phyloP scores from a whole-genome alignment of 1,140 invertebrate species.

The Bombyx mandarina region DNA sequence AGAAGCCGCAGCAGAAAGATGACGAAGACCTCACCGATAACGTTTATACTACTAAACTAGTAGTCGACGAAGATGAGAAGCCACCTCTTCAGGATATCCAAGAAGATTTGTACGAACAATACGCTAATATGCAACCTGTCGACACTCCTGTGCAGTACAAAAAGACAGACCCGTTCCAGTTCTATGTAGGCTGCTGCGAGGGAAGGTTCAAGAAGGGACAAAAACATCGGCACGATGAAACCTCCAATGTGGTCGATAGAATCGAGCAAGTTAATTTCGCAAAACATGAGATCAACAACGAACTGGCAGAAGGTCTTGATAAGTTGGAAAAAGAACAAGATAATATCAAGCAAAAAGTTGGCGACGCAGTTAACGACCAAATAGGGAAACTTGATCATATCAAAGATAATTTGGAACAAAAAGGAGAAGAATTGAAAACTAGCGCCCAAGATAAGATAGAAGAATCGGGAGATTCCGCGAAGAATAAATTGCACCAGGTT shows the following conservation, averaged over 20 bases:
- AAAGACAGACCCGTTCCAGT: conserved; percentile 45
- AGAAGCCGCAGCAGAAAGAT: conserved; percentile 46
- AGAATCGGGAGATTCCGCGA: conserved; percentile 22
- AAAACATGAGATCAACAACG: conserved; percentile 42
- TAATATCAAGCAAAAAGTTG: conserved; percentile 35
- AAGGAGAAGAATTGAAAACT: conserved; percentile 31
- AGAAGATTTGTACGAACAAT: conserved; percentile 57
- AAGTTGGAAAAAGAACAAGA: conserved; percentile 47
- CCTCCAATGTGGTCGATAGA: conserved; percentile 48
- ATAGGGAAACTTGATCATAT: conserved; percentile 30
- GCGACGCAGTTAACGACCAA: conserved; percentile 34
- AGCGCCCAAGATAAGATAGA: conserved; percentile 24
- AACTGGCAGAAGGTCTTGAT: conserved; percentile 34
- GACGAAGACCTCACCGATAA: conserved; percentile 47
- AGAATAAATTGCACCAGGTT: conserved; percentile 27
- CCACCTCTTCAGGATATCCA: conserved; percentile 28
- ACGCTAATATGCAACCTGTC: conserved; percentile 59
- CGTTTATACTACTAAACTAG: conserved; percentile 54
- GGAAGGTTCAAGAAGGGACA: conserved; percentile 42
- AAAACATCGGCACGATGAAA: conserved; percentile 59
- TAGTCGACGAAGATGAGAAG: conserved; percentile 53
- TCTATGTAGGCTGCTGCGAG: conserved; percentile 48
- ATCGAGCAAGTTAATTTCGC: conserved; percentile 53
- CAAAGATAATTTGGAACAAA: conserved; percentile 36
- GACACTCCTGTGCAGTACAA: conserved; percentile 40